phyloP scores from a whole-genome alignment of 2,888 invertebrate species.

The Adelognathus sp. region DNA sequence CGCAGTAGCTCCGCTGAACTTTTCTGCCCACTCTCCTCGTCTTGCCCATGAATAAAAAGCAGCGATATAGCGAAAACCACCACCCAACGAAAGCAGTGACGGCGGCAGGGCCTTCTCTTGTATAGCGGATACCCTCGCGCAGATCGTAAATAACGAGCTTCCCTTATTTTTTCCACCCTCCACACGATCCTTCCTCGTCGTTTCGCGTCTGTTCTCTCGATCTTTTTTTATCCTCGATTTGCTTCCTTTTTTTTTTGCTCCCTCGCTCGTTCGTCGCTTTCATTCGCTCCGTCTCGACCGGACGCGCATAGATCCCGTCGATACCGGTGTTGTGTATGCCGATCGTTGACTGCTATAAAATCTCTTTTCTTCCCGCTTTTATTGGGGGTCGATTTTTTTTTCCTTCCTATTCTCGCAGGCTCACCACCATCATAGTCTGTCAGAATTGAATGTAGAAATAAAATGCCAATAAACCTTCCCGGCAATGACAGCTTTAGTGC shows the following conservation, averaged over 20 bases:
- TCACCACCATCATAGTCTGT: too few species aligned
- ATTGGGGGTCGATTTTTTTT: too few species aligned
- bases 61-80: conserved; percentile 12
- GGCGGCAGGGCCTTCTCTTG: conserved; percentile 12
- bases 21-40: conserved; percentile 41
- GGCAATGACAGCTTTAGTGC: too few species aligned
- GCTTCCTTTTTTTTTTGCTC: background rate
- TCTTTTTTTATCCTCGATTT: background rate
- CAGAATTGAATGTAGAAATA: too few species aligned
- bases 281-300: conserved; percentile 9
- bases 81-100: background rate
- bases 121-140: conserved; percentile 30
- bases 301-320: conserved; percentile 15
- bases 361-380: background rate
- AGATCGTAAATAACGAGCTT: conserved; percentile 55
- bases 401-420: too few species aligned
- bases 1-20: conserved; percentile 32
- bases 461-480: too few species aligned
- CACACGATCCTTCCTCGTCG: background rate
- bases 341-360: background rate
- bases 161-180: conserved; percentile 33
- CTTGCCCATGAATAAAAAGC: conserved; percentile 57
- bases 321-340: conserved; percentile 1
- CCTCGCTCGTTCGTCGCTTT: background rate
- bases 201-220: background rate